Base-by-base conservation (phyloP, 2,113 vertebrate species). In the Nicator chloris region DNA sequence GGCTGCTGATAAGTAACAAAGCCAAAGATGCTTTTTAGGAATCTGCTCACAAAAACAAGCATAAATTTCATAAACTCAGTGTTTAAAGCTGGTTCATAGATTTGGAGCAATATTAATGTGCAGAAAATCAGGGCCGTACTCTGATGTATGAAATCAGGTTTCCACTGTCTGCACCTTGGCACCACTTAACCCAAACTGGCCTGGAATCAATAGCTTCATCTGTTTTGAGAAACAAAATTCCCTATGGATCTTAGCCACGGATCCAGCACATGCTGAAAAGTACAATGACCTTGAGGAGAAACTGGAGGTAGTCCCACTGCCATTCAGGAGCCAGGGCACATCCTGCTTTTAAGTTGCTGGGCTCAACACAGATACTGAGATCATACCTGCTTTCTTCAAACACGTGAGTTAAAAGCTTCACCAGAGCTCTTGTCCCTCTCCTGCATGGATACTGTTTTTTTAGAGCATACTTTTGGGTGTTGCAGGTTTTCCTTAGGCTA, bases 401-500 rank as follows among this genome's bases (percentile, higher is more conserved):
- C 1, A 2, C 2, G 0, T 13, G 39, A 51, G 33, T 60, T 80
- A 47, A 64, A 63, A 83, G 30, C 44, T 81, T 27, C 8, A 13
- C 12, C 17, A 27, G 40, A 72, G 21, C 15, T 44, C 23, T 59
- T 31, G 31, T 20, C 20, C 4, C 9, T 76, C 35, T 82, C 11
- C 44, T 76, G 30, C 6, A 3, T 31, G 39, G 31, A 13, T 19
- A 30, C 33, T 10, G 9, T 0, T 4, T 23, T 54, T 68, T 86
- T 19, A 78, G n/a, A 69, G 17, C 9, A 26, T 1, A 1, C 9
- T 7, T 35, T 77, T 1, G 10, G 15, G 14, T 17, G 6, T 27
- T 70, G 28, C 20, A 77, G 31, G 14, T 28, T 49, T 89, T 66
- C 24, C 23, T 47, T 56, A 47, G 15, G 15, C 44, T 82, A 49